Base-by-base conservation (phyloP, 2,797 vertebrate genomes). In the Selene dorsalis region DNA sequence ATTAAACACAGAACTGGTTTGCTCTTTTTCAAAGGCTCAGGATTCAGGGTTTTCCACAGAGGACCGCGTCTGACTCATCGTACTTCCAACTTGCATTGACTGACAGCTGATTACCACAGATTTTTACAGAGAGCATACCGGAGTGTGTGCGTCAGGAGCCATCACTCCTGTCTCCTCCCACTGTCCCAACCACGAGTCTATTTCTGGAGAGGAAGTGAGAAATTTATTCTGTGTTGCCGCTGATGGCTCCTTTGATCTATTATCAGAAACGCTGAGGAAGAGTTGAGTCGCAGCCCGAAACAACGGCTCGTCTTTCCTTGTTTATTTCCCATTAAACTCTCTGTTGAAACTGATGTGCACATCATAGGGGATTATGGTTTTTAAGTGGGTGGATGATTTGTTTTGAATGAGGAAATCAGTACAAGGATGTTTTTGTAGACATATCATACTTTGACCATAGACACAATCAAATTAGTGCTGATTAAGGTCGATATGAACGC, bases 141-240 rank as follows among this genome's bases (percentile, higher is more conserved):
- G 41, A 35, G n/a, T 32, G 38, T 63, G 41, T 58, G 45, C 7
- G 13, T 26, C 39, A 45, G 50, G 8, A n/a, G 52, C 1, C 20
- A 72, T 70, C 39, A 2, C 6, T 35, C 35, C 22, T 1, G 7
- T 69, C 72, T 77, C 72, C 75, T 65, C 77, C 78, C 64, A 43
- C 71, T 53, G 52, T 83, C 66, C 82, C 30, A 24, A 55, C 55
- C 41, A 4, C 12, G 0, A 0, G 17, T 39, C 65, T 86, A 84
- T 73, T 89, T 90, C 67, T 84, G 74, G 74, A 77, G 41, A 78
- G 56, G 82, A 84, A 83, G 76, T 38, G 13, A 77, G 50, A 64
- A 58, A 63, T 43, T 50, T 39, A 71, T 75, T 84, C 68, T 60
- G 62, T 61, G 41, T 68, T 22, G 55, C 65, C 69, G 79, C 61